Evolutionary conservation across 92 coral and sea anemone genomes (phyloP).

Genomic region (Porites cylindrica): DNA sequence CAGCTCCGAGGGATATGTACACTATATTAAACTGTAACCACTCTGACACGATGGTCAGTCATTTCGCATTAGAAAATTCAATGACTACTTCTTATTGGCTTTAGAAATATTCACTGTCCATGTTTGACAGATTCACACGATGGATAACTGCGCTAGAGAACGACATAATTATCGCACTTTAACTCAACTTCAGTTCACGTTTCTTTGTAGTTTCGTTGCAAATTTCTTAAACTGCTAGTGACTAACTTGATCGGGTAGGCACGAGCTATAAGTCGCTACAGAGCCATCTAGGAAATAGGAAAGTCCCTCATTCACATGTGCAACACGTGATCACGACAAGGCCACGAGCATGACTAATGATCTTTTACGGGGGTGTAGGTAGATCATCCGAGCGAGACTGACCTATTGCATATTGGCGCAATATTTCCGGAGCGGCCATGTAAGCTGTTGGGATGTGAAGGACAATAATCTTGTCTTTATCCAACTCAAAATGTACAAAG

Average conservation of each 20-base stretch:
- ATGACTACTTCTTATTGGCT: not conserved
- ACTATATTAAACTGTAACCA: not conserved
- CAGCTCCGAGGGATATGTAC: not conserved
- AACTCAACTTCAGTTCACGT: no score
- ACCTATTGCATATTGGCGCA: no score
- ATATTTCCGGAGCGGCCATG: constrained; percentile 80
- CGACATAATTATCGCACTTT: no score
- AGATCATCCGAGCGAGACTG: no score
- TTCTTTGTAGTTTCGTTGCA: no score
- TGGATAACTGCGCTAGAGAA: no score
- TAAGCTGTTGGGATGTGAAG: constrained; percentile 76
- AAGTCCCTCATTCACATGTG: not conserved
- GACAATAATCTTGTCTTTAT: constrained; percentile 92
- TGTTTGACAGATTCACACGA: no score
- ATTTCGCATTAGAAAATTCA: not conserved
- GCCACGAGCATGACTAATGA: no score
- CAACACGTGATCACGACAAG: constrained; percentile 29
- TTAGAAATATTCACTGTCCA: not conserved
- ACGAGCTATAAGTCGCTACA: no score
- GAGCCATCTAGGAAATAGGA: not conserved
- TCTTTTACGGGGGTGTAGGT: no score
- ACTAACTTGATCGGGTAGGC: no score
- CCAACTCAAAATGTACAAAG: constrained; percentile 89
- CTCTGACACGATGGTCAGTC: not conserved
- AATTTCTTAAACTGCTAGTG: no score